phyloP scores from a whole-genome alignment of 2,888 invertebrate species.

The Podotricha telesiphe region DNA sequence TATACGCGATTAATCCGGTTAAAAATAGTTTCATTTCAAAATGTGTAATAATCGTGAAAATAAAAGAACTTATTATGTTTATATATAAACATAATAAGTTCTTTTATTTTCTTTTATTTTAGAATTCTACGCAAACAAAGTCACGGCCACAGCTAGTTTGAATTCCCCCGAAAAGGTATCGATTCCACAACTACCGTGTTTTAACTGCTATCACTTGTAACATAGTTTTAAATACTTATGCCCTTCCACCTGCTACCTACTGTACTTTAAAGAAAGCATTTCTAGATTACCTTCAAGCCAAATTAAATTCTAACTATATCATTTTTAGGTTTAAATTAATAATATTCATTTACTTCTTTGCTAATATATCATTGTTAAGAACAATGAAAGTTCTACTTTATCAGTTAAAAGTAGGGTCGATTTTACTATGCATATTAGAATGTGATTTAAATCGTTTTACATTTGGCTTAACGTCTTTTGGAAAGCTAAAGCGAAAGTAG shows the following conservation, averaged over 20 bases:
- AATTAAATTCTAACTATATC: constrained; percentile 49
- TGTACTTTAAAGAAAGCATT: constrained; percentile 39
- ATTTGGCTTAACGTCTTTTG: constrained; percentile 59
- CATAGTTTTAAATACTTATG: background rate
- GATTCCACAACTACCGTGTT: no score
- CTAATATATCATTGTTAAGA: constrained; percentile 26
- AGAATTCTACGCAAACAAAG: no score
- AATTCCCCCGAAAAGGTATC: no score
- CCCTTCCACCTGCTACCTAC: background rate
- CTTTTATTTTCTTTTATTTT: no score
- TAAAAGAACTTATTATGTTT: no score
- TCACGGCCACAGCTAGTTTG: no score
- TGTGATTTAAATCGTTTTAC: constrained; percentile 56
- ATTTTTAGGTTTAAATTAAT: constrained; percentile 28
- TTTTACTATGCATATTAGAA: constrained; percentile 40
- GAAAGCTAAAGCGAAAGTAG: constrained; percentile 81
- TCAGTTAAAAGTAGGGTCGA: constrained; percentile 23
- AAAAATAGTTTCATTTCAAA: no score
- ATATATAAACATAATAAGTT: no score
- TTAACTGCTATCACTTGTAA: no score
- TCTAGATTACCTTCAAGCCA: constrained; percentile 43
- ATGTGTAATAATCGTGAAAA: no score
- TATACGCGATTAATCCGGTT: no score
- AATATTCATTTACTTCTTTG: constrained; percentile 27
- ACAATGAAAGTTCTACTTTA: constrained; percentile 33